Percentiles rank a stretch among this genome's conserved stretches.
Evolutionary conservation across 2,888 invertebrate genomes (phyloP).

Genomic region (Cordilura impudica): DNA sequence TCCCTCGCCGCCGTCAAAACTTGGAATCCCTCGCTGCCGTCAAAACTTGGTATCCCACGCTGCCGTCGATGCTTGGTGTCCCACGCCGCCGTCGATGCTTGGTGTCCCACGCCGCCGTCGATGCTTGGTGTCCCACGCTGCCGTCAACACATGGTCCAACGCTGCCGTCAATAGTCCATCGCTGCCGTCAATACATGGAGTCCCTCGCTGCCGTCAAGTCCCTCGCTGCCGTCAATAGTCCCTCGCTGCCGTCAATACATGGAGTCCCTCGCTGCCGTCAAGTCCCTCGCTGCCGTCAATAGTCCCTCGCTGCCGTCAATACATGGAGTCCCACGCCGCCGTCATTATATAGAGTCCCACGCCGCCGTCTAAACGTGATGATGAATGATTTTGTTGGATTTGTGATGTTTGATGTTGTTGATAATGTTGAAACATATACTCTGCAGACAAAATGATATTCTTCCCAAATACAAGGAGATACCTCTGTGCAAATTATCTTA

Average conservation of each 20-base stretch:
- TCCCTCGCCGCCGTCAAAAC: constrained; percentile 65
- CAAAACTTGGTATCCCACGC: constrained; percentile 67
- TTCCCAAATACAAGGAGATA: constrained; percentile 50
- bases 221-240: constrained; percentile 62
- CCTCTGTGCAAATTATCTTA: neutral
- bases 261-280: constrained; percentile 67
- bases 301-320: constrained; percentile 59
- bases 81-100: constrained; percentile 66
- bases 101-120: constrained; percentile 66
- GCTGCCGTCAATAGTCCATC: constrained; percentile 42
- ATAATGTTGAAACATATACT: neutral
- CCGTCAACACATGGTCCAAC: constrained; percentile 56
- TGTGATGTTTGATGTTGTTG: neutral
- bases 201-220: constrained; percentile 58
- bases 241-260: constrained; percentile 64
- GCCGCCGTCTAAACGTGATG: no score
- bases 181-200: constrained; percentile 51
- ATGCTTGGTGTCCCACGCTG: constrained; percentile 59
- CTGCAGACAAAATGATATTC: constrained; percentile 54
- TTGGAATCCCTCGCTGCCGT: constrained; percentile 64
- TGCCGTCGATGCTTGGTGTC: constrained; percentile 65
- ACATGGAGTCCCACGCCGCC: constrained; percentile 38
- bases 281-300: constrained; percentile 8
- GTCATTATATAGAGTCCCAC: constrained; percentile 54
- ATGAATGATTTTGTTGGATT: neutral